Percentiles rank a stretch among this genome's conserved stretches.
phyloP scores from a whole-genome alignment of 2,113 vertebrate genomes.

The Pyrgilauda ruficollis region DNA sequence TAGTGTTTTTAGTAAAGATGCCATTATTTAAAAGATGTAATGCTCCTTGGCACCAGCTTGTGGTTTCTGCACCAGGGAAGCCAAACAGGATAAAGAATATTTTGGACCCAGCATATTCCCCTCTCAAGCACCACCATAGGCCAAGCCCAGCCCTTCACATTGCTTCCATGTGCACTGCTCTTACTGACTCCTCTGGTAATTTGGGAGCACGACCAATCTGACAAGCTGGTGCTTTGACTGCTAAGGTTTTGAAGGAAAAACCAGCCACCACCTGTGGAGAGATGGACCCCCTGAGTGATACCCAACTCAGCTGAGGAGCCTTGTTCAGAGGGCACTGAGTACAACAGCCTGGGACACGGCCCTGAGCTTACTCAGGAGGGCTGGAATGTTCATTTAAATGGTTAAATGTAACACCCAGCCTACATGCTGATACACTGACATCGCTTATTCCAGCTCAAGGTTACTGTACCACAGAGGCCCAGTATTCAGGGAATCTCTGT shows the following conservation, averaged over 20 bases:
- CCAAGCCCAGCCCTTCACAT: not conserved
- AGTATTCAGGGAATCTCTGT: not conserved
- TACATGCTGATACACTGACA: not conserved
- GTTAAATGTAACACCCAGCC: not conserved
- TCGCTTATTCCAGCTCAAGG: not conserved
- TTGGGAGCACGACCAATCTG: not conserved
- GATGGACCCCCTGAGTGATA: not conserved
- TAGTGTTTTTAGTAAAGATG: not conserved
- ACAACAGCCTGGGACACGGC: not conserved
- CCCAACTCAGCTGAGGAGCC: not conserved
- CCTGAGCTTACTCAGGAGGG: not conserved
- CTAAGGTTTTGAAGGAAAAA: slow-evolving; percentile 6
- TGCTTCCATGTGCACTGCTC: not conserved
- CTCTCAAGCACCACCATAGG: not conserved
- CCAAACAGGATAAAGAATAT: not conserved
- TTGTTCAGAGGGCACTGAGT: not conserved
- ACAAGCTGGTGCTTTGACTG: not conserved
- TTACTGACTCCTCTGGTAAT: not conserved
- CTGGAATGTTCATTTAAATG: not conserved
- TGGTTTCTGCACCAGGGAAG: not conserved
- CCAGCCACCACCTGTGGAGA: not conserved
- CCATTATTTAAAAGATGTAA: not conserved
- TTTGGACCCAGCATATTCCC: slow-evolving; percentile 8
- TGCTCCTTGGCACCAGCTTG: not conserved
- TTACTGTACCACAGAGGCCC: not conserved